Evolutionary conservation across 2,113 vertebrate genomes (phyloP).

Genomic region (Mus pahari): DNA sequence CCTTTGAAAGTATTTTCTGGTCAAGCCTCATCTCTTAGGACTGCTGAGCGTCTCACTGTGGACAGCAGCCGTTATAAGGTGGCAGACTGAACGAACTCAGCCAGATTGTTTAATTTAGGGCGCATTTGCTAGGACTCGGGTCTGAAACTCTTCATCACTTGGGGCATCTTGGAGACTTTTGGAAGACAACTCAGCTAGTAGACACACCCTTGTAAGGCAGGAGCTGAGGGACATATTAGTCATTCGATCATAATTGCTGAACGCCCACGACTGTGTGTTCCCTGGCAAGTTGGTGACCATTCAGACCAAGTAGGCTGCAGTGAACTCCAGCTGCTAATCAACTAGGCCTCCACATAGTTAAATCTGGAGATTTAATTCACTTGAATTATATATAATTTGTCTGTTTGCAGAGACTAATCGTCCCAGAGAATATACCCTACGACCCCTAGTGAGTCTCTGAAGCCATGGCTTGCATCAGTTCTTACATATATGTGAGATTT

Average conservation of each 20-base stretch:
- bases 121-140: conserved; percentile 43
- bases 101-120: conserved; percentile 36
- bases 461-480: background rate
- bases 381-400: background rate
- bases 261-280: background rate
- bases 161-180: background rate
- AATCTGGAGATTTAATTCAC: background rate
- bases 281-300: background rate
- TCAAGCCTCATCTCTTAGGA: conserved; percentile 36
- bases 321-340: background rate
- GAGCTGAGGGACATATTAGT: background rate
- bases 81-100: conserved; percentile 14
- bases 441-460: background rate
- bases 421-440: background rate
- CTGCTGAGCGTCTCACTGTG: conserved; percentile 21
- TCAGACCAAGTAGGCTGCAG: background rate
- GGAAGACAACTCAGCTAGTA: background rate
- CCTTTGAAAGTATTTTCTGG: conserved; percentile 68
- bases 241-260: background rate
- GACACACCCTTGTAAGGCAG: background rate
- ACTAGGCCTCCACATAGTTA: background rate
- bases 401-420: background rate
- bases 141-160: background rate
- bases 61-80: conserved; percentile 26
- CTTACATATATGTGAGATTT: background rate